Conservation (phyloP, 2,888 invertebrate species). For the Amblyjoppa proteus region DNA sequence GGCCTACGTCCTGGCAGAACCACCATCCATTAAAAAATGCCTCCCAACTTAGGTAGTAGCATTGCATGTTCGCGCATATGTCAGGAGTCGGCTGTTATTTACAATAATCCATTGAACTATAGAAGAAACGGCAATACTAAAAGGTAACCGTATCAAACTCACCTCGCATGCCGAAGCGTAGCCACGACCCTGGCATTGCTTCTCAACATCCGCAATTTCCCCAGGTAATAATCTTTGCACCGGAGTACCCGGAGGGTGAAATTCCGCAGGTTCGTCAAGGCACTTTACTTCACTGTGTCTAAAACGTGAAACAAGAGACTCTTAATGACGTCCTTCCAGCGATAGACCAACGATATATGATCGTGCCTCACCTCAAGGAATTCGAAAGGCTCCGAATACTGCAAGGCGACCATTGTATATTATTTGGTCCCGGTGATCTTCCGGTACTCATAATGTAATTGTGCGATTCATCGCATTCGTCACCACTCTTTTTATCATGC, state of each 20-base stretch:
- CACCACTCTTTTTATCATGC: constrained; percentile 33
- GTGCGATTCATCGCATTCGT: neutral
- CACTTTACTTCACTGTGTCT: neutral
- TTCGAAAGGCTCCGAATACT: neutral
- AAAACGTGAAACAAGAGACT: neutral
- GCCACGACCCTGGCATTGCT: constrained; percentile 10
- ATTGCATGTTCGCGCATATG: neutral
- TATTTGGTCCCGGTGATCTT: neutral
- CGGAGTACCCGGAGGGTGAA: neutral
- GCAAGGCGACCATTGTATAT: constrained; percentile 49
- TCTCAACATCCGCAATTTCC: neutral
- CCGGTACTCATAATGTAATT: constrained; percentile 27
- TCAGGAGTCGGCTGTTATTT: neutral
- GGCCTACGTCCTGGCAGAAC: neutral
- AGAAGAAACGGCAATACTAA: neutral
- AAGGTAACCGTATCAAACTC: neutral
- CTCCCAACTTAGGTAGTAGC: neutral
- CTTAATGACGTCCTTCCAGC: neutral
- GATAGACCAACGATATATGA: neutral
- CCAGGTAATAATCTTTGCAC: constrained; percentile 15
- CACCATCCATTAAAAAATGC: neutral
- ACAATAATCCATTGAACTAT: too few species aligned
- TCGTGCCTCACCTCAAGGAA: neutral
- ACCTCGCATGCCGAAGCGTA: neutral
- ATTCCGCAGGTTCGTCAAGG: neutral